phyloP scores from a whole-genome alignment of 2,113 vertebrate species.

The Macrotis lagotis region DNA sequence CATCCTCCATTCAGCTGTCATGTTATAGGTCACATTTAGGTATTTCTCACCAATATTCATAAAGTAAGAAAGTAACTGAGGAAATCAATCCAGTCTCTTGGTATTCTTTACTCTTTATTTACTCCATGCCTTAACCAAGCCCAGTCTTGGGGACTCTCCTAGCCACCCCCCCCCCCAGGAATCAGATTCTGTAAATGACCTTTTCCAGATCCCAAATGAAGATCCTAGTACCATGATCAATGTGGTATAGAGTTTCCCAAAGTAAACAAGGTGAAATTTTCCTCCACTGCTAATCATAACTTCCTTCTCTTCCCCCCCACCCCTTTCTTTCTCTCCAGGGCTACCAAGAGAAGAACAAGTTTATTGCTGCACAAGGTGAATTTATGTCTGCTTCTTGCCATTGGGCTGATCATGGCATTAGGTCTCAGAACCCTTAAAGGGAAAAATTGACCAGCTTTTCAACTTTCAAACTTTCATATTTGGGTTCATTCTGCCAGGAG shows the following conservation, averaged over 20 bases:
- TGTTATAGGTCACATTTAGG: constrained; percentile 31
- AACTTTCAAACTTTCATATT: constrained; percentile 21
- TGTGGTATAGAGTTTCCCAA: neutral
- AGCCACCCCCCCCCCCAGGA: constrained; percentile 14
- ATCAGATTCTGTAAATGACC: constrained; percentile 5
- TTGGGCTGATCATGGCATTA: constrained; percentile 7
- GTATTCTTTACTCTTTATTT: constrained; percentile 38
- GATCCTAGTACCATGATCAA: neutral
- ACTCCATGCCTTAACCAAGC: constrained; percentile 19
- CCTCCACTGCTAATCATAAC: constrained; percentile 52
- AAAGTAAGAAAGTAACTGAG: constrained; percentile 36
- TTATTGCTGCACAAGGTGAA: constrained; percentile 98
- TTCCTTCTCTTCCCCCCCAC: constrained; percentile 40
- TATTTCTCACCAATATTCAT: constrained; percentile 12
- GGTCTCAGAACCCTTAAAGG: neutral
- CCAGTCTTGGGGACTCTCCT: constrained; percentile 26
- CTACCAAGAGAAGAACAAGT: constrained; percentile 99
- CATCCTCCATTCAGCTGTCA: too few species aligned
- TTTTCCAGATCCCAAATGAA: constrained; percentile 25
- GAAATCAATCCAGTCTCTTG: neutral
- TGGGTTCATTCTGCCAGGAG: constrained; percentile 39
- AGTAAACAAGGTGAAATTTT: constrained; percentile 26
- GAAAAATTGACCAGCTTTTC: neutral
- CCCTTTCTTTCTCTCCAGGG: constrained; percentile 83
- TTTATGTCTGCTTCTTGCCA: constrained; percentile 30